Percentiles rank a stretch among this genome's conserved stretches.
These are phyloP conservation scores for Junonia oenone DNA, from an alignment of 2,888 invertebrate genomes.

Conservation along the genomic window DNA sequence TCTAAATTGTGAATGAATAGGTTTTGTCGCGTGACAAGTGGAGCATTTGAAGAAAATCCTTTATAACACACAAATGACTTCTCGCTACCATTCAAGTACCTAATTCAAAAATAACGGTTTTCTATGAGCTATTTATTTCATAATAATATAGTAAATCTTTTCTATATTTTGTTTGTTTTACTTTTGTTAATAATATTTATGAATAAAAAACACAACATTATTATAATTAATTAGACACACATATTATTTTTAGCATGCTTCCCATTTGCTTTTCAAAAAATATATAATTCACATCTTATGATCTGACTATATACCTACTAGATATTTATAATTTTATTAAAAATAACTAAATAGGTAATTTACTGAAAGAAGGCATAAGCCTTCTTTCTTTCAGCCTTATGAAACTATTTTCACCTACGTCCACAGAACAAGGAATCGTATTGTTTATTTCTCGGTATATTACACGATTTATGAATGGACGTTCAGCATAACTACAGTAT, in stretches of 20 bases:
- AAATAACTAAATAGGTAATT: too few relatives aligned
- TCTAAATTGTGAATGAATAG: conserved; percentile 67
- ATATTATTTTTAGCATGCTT: too few relatives aligned
- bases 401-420: not conserved
- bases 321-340: too few relatives aligned
- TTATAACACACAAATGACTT: conserved; percentile 1
- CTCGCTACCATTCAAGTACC: not conserved
- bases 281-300: too few relatives aligned
- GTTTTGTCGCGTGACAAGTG: conserved; percentile 64
- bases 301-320: too few relatives aligned
- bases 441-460: not conserved
- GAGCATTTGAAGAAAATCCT: conserved; percentile 6
- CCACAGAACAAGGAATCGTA: not conserved
- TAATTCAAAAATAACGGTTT: not conserved
- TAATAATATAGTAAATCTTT: too few relatives aligned
- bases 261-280: too few relatives aligned
- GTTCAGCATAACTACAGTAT: conserved; percentile 1
- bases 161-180: too few relatives aligned
- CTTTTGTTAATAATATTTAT: too few relatives aligned
- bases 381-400: too few relatives aligned
- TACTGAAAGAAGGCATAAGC: not conserved
- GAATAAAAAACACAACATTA: too few relatives aligned
- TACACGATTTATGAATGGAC: not conserved
- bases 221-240: too few relatives aligned
- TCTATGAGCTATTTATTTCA: not conserved